Evolutionary conservation across 2,888 invertebrate genomes (phyloP), one percentile per base, ranked within the genome.

Genomic region (Diloba caeruleocephala): DNA sequence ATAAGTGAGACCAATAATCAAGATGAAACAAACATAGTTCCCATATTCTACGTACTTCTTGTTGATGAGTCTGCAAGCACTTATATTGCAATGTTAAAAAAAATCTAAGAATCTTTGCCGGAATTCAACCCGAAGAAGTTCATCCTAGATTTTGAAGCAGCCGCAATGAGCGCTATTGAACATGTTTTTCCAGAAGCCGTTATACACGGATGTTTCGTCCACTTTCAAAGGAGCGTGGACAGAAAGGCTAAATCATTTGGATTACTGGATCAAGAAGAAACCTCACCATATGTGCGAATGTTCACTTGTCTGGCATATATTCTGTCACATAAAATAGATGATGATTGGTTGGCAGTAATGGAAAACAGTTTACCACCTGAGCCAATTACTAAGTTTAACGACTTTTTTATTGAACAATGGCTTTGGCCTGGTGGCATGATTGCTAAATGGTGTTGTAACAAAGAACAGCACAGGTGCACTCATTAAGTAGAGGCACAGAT

Each of bases 221-320:
- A 32, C 14, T 15, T 32, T 15, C 41, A 49, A 42, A 29, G 36
- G 21, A 41, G 28, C 21, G 28, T 41, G 5, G 33, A 14, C 26
- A 39, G 41, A 39, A 49, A 49, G 26, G 34, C 42, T 13, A 39
- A 39, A 41, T 41, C 41, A 17, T 41, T 49, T 25, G 29, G 36
- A 25, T 14, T 49, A 15, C 13, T 49, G 19, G 41, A 32, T 5
- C 41, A 49, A 10, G 41, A 49, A 34, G 49, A 41, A 29, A 34
- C 49, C 21, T 15, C 41, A 21, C 14, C 10, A 12, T 29, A 49
- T 41, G 49, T 49, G 13, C 32, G 32, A 14, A 23, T 41, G 38
- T 41, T 41, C 15, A 31, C 23, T 6, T 26, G 49, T 28, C 15
- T 49, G 13, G 49, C 49, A 15, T 49, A 32, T 34, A 14, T 49